Evolutionary conservation across 2,113 vertebrate species (phyloP).

Genomic region (Colinus virginianus): DNA sequence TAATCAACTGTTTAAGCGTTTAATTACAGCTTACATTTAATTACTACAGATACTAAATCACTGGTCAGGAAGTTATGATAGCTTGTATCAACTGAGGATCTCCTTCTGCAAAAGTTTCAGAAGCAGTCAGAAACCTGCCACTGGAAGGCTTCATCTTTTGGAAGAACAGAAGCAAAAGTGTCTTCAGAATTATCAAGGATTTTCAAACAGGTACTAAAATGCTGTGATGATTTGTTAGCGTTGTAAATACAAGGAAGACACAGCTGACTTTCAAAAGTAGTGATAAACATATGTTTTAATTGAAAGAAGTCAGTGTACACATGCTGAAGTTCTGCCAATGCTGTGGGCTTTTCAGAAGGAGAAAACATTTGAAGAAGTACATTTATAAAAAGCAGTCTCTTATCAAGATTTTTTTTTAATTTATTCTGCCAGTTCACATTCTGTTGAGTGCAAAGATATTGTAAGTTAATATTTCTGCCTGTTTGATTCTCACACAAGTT

Average conservation of each 20-base stretch:
- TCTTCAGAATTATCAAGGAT: neutral
- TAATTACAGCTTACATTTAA: neutral
- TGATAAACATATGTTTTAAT: neutral
- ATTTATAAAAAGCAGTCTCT: neutral
- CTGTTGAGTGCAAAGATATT: neutral
- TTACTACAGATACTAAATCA: neutral
- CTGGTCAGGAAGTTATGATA: neutral
- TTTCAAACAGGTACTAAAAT: neutral
- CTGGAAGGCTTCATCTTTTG: neutral
- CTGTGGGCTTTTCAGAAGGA: neutral
- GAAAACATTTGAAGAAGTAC: neutral
- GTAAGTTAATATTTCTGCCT: neutral
- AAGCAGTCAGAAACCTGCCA: neutral
- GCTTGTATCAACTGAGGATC: neutral
- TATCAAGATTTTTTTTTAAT: neutral
- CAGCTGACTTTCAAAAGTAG: neutral
- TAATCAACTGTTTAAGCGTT: neutral
- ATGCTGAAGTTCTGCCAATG: neutral
- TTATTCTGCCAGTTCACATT: neutral
- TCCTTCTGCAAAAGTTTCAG: fast-evolving
- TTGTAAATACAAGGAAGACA: neutral
- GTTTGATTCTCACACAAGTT: neutral
- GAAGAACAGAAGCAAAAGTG: neutral
- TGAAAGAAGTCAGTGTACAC: neutral
- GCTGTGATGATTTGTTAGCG: neutral